Evolutionary conservation across 2,797 vertebrate genomes (phyloP).

Genomic region (Simalia tracyae): DNA sequence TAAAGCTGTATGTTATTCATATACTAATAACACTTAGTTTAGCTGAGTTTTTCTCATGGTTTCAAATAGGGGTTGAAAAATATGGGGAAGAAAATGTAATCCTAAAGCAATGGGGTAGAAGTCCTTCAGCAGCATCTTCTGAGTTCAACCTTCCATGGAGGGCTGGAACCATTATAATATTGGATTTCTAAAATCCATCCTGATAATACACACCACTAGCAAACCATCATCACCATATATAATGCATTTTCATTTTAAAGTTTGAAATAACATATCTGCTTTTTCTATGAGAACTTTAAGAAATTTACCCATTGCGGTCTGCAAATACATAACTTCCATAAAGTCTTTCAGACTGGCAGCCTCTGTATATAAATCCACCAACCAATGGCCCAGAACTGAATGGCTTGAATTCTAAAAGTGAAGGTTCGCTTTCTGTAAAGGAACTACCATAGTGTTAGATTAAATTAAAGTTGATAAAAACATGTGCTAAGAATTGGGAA

Average conservation of each 20-base stretch:
- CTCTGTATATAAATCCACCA: conserved; percentile 95
- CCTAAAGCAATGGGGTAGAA: not conserved
- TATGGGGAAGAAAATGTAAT: not conserved
- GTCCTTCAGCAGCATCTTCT: not conserved
- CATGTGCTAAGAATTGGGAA: not conserved
- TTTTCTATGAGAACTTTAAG: not conserved
- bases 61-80: not conserved
- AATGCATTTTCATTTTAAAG: not conserved
- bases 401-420: conserved; percentile 91
- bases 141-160: not conserved
- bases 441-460: conserved; percentile 71
- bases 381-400: conserved; percentile 86
- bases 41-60: not conserved
- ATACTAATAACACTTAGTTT: not conserved
- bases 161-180: not conserved
- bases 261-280: accelerated
- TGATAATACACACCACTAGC: not conserved
- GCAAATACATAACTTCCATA: conserved; percentile 95
- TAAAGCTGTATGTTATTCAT: not conserved
- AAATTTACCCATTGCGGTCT: conserved; percentile 91
- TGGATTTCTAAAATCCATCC: not conserved
- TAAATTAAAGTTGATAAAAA: conserved; percentile 47
- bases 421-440: conserved; percentile 90
- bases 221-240: not conserved
- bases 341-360: conserved; percentile 94